Conservation (phyloP, 1,140 invertebrate genomes). For the Pteromalus puparum region DNA sequence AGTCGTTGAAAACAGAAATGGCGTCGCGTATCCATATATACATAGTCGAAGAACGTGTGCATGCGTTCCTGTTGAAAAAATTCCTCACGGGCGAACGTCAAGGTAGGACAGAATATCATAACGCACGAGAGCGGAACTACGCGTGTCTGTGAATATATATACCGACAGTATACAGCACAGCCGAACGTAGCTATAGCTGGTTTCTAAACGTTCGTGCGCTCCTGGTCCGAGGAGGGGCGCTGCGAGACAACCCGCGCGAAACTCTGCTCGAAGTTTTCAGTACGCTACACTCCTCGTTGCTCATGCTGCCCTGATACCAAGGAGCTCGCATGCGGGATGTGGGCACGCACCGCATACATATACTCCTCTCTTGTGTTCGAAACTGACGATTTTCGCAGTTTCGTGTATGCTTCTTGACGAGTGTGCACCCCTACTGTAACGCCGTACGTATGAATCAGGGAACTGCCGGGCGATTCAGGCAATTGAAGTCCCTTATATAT, state of each 20-base stretch:
- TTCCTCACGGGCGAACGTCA: slow-evolving; percentile 75
- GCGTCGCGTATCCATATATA: slow-evolving; percentile 55
- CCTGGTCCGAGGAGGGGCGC: slow-evolving; percentile 72
- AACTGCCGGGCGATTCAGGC: too few relatives aligned
- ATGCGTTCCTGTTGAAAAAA: slow-evolving; percentile 76
- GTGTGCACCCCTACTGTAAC: background rate
- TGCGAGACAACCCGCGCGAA: slow-evolving; percentile 74
- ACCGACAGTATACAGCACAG: background rate
- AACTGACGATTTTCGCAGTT: background rate
- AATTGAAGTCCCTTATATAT: too few relatives aligned
- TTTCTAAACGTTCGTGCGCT: slow-evolving; percentile 54
- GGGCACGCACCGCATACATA: slow-evolving; percentile 65
- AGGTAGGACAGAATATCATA: slow-evolving; percentile 70
- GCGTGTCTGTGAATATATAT: background rate
- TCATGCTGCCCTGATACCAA: slow-evolving; percentile 60
- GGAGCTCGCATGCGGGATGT: slow-evolving; percentile 73
- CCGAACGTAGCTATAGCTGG: background rate
- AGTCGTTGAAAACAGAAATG: slow-evolving; percentile 57
- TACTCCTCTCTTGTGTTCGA: background rate
- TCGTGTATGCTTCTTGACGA: background rate
- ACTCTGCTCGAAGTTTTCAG: slow-evolving; percentile 62
- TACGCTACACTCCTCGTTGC: slow-evolving; percentile 15
- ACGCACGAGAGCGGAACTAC: slow-evolving; percentile 52
- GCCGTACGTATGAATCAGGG: too few relatives aligned
- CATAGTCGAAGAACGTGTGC: slow-evolving; percentile 59